Evolutionary conservation across 2,888 invertebrate species (phyloP), one percentile per base, ranked within the genome.

Genomic region (Agonopterix subpropinquella): DNA sequence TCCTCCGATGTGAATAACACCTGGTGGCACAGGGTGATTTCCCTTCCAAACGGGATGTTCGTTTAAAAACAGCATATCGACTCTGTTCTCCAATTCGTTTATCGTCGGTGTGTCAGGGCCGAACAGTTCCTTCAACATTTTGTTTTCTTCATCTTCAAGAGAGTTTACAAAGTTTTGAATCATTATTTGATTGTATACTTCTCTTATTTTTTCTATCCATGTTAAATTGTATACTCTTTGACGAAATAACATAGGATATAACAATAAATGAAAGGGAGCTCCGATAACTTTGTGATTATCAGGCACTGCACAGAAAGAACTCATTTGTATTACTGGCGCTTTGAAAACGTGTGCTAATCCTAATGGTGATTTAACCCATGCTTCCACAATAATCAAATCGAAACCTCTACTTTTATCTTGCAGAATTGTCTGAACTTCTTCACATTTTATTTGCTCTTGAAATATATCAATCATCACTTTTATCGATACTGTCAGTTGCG

Each of bases 1-100:
- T 9, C 86, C 85, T 47, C 84, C 81, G 49, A 86, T 73, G 50
- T 73, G 75, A 2, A 88, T 51, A 1, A 82, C 64, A 49, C 65
- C 66, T 0, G 85, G 78, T 9, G 85, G 73, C 0, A 80, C 59
- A 0, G 89, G 88, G 9, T 65, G 61, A 42, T 71, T 70, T 4
- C 61, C 60, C 43, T 67, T 67, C 61, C 75, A 74, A 11, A 78
- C 49, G 0, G 76, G 72, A 64, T 84, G 74, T 1, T 70, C 60
- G 56, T 88, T 88, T 7, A 81, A 51, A 47, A 87, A 74, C 8
- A 67, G 9, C 65, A 75, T 62, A 39, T 69, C 70, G 1, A 81
- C 60, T 49, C 75, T 74, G 3, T 63, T 58, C n/a, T 54, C 51
- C 11, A 70, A 50, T n/a, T 70, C 62, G 4, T 37, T 52, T 4